Conservation (phyloP, 2,113 vertebrate species). For the Theropithecus gelada region DNA sequence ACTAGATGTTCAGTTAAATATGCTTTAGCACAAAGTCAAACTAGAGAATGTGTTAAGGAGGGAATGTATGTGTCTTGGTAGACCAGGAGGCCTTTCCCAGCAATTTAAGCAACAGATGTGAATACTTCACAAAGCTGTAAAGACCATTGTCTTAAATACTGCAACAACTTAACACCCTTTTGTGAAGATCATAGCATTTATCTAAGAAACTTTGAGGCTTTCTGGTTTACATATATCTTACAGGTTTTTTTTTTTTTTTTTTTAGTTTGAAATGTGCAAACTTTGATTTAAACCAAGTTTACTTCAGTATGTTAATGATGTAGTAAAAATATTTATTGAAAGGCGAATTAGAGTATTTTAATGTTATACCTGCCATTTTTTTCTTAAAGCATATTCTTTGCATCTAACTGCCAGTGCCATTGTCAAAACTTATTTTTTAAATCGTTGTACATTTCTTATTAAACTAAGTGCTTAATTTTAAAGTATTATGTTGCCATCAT, state of each 20-base stretch:
- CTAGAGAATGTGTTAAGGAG: slow-evolving; percentile 76
- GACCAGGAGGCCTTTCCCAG: slow-evolving; percentile 63
- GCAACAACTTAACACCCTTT: slow-evolving; percentile 65
- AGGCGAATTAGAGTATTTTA: slow-evolving; percentile 82
- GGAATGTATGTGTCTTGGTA: slow-evolving; percentile 56
- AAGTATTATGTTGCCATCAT: slow-evolving; percentile 89
- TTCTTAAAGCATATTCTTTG: slow-evolving; percentile 84
- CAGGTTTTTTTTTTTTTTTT: slow-evolving; percentile 47
- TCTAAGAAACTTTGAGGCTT: slow-evolving; percentile 73
- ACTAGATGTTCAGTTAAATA: slow-evolving; percentile 68
- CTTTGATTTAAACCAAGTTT: slow-evolving; percentile 81
- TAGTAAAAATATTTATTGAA: slow-evolving; percentile 88
- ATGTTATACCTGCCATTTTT: slow-evolving; percentile 85
- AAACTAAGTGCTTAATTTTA: slow-evolving; percentile 86
- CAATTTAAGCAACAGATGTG: slow-evolving; percentile 57
- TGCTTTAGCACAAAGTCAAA: slow-evolving; percentile 64
- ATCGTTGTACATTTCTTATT: slow-evolving; percentile 85
- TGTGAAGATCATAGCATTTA: slow-evolving; percentile 66
- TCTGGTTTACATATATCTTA: slow-evolving; percentile 65
- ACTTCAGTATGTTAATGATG: slow-evolving; percentile 74
- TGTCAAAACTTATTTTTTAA: slow-evolving; percentile 82
- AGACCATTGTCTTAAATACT: slow-evolving; percentile 64
- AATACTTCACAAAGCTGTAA: slow-evolving; percentile 56
- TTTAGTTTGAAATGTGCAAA: slow-evolving; percentile 71
- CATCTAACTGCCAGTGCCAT: slow-evolving; percentile 89